A percentile compares a stretch with the other conserved stretches of the same genome.
phyloP scores from a whole-genome alignment of 2,797 vertebrate genomes.

The Pagetopsis macropterus region DNA sequence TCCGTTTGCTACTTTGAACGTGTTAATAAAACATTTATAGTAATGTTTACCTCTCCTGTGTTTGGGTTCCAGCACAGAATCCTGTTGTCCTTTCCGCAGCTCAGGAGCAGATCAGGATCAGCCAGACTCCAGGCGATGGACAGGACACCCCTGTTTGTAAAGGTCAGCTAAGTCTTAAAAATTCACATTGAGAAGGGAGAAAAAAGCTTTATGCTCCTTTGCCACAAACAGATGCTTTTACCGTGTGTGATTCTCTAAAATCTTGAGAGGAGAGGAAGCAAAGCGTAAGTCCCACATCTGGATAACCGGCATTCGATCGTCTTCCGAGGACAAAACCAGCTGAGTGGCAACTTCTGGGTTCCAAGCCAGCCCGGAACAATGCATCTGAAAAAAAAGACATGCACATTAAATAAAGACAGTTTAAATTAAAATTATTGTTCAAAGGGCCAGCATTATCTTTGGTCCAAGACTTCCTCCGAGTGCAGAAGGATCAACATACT shows the following conservation, averaged over 20 bases:
- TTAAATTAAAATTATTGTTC: not conserved
- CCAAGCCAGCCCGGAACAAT: conserved; percentile 96
- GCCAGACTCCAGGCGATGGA: conserved; percentile 95
- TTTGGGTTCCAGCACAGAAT: conserved; percentile 98
- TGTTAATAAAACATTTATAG: fast-evolving
- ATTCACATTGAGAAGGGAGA: too few species aligned
- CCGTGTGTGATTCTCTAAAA: conserved; percentile 97
- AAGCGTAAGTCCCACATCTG: conserved; percentile 99
- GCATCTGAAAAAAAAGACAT: conserved; percentile 85
- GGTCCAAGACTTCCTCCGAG: not conserved
- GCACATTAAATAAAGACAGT: not conserved
- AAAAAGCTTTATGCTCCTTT: not conserved
- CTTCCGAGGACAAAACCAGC: conserved; percentile 94
- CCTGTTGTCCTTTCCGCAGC: conserved; percentile 95
- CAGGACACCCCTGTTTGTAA: conserved; percentile 87
- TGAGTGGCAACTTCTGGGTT: conserved; percentile 98
- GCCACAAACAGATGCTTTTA: conserved; percentile 53
- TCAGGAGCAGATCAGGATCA: conserved; percentile 94
- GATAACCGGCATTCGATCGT: conserved; percentile 95
- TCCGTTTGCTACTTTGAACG: not conserved
- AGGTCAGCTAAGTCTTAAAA: not conserved
- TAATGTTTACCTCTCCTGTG: conserved; percentile 89
- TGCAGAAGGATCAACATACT: conserved; percentile 76
- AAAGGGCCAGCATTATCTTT: not conserved
- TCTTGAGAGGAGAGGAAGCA: conserved; percentile 94